Evolutionary conservation across 2,797 vertebrate species (phyloP), one percentile per base, ranked within the genome.

Genomic region (Propithecus perrieri): DNA sequence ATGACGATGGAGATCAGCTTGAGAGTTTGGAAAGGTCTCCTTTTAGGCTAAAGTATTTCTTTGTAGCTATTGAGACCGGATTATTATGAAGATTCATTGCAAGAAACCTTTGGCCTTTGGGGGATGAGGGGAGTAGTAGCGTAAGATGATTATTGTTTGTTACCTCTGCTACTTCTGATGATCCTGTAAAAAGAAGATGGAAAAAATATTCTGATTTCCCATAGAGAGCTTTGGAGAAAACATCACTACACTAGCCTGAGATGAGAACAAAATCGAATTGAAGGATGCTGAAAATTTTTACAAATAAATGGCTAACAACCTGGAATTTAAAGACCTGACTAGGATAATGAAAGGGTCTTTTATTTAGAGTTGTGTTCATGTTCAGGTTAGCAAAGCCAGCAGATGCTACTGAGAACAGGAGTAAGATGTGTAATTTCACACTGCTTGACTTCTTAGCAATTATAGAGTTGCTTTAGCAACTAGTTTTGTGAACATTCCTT

Each of bases 381-480:
- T 94, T 96, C 33, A 1, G 48, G 46, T 91, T 95, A 96, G 72
- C 75, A 95, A 96, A 96, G 43, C 91, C 67, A 59, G 35, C 80
- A 92, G 72, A 94, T 95, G 67, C 89, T 86, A 63, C 90, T 89
- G 90, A 85, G 80, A 90, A 48, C 59, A 90, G 63, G 86, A 89
- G 84, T 92, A 80, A 97, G 84, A 83, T 94, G 88, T 95, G 50
- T 96, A 80, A 97, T 96, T 97, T 96, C 76, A 96, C 46, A 93
- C 63, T 95, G 43, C 28, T 81, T 94, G 85, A 87, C 53, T 98
- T 98, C 91, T 50, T 94, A 85, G 89, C 89, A 97, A 80, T 85
- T 91, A 69, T 46, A 78, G 72, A 96, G 71, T 96, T 97, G 79
- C 89, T 97, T 96, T 84, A 96, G 81, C 46, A 94, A 83, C 90